Percentiles rank a stretch among this genome's conserved stretches.
These are phyloP conservation scores for Meriones unguiculatus DNA, from an alignment of 2,113 vertebrate genomes.

Conservation along the genomic window DNA sequence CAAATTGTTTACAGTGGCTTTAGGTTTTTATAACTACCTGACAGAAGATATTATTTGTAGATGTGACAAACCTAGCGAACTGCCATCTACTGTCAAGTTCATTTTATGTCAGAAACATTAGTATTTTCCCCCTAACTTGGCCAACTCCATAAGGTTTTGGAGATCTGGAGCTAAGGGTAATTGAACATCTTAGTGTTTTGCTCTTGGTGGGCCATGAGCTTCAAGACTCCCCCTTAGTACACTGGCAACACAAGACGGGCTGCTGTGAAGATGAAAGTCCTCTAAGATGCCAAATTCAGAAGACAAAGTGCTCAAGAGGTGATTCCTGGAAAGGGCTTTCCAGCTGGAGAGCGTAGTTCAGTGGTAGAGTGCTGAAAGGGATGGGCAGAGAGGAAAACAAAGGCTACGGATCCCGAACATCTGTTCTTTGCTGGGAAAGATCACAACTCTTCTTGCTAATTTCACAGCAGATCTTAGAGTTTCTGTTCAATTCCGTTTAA, in stretches of 20 bases:
- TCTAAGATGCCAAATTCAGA: conserved; percentile 10
- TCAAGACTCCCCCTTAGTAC: background rate
- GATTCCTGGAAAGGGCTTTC: background rate
- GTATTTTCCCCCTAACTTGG: background rate
- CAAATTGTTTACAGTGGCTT: background rate
- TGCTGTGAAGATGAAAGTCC: background rate
- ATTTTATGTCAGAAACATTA: background rate
- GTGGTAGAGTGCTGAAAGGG: background rate
- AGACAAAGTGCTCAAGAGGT: background rate
- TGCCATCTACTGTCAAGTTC: background rate
- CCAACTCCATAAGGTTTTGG: background rate
- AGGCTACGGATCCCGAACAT: background rate
- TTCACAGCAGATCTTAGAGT: conserved; percentile 12
- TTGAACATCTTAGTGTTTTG: conserved; percentile 4
- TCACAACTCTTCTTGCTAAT: background rate
- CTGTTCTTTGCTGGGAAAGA: conserved; percentile 31
- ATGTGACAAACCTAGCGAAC: conserved; percentile 31
- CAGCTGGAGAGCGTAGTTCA: background rate
- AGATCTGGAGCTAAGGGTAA: conserved; percentile 20
- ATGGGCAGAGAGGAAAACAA: background rate
- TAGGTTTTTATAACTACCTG: background rate
- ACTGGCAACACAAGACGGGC: background rate
- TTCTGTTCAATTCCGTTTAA: background rate
- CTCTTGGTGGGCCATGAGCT: background rate
- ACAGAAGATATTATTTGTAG: background rate